These are phyloP conservation scores for Zaprionus kolodkinae DNA, from an alignment of 1,140 invertebrate genomes.

Conservation along the genomic window DNA sequence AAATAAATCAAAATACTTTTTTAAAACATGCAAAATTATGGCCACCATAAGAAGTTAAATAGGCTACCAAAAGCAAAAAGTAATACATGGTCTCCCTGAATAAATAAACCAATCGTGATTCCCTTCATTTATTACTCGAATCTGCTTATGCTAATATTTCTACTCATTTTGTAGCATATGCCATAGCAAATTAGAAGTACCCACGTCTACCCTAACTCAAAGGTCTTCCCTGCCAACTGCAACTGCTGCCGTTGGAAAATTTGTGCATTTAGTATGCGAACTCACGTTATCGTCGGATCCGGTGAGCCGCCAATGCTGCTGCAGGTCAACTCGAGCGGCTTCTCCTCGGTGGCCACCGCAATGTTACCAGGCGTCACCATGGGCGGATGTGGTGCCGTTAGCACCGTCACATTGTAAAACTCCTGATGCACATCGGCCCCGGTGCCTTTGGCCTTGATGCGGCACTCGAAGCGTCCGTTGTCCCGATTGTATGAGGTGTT, in stretches of 20 bases:
- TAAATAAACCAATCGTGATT: background rate
- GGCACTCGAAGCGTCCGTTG: constrained; percentile 96
- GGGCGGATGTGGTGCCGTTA: constrained; percentile 93
- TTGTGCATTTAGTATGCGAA: constrained; percentile 50
- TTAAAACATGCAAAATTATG: background rate
- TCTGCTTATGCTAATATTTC: background rate
- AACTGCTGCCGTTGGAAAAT: constrained; percentile 10
- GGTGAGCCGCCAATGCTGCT: constrained; percentile 94
- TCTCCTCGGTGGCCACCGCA: constrained; percentile 91
- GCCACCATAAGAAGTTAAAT: background rate
- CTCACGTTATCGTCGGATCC: constrained; percentile 92
- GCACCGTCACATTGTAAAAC: constrained; percentile 92
- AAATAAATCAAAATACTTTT: no score
- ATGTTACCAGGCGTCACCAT: constrained; percentile 89
- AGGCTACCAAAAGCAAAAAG: background rate
- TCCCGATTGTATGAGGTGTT: constrained; percentile 95
- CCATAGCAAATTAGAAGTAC: background rate
- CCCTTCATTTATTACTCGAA: no score
- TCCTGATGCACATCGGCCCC: constrained; percentile 93
- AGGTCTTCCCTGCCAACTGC: background rate
- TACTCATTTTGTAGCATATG: background rate
- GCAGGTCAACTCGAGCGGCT: constrained; percentile 91
- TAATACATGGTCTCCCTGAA: background rate
- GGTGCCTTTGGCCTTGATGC: constrained; percentile 93
- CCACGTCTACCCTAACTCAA: background rate